These are phyloP conservation scores for Odocoileus hemionus DNA, from an alignment of 2,113 vertebrate species.

Conservation along the genomic window DNA sequence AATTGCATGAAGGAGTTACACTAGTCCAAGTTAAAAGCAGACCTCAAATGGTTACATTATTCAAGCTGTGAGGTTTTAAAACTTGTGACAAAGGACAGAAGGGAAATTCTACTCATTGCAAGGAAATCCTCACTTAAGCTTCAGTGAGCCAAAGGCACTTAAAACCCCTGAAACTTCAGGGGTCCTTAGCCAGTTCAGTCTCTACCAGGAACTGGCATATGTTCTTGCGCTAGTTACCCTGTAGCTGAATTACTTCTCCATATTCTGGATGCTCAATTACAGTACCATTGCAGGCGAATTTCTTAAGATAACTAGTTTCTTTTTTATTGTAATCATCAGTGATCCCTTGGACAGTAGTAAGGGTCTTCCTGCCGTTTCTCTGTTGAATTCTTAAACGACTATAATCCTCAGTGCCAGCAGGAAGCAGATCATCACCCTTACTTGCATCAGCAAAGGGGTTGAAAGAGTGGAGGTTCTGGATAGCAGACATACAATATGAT, in stretches of 20 bases:
- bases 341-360: constrained; percentile 97
- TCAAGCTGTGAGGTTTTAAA: not conserved
- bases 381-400: constrained; percentile 99
- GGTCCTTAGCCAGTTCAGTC: constrained; percentile 92
- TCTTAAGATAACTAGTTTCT: constrained; percentile 87
- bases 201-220: constrained; percentile 95
- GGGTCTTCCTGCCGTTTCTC: constrained; percentile 98
- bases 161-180: not conserved
- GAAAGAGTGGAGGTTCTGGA: not conserved
- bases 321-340: constrained; percentile 95
- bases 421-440: constrained; percentile 98
- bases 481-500: not conserved
- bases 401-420: constrained; percentile 97
- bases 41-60: not conserved
- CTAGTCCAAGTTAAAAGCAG: not conserved
- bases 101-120: not conserved
- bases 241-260: constrained; percentile 81
- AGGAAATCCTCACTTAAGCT: not conserved
- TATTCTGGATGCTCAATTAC: not conserved
- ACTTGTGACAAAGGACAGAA: not conserved
- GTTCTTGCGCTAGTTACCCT: constrained; percentile 96
- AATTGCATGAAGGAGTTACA: not conserved
- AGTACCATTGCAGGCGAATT: not conserved
- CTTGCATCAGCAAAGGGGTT: constrained; percentile 99
- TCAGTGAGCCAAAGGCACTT: not conserved